phyloP scores from a whole-genome alignment of 2,113 vertebrate genomes.

The Melanocharis versteri region DNA sequence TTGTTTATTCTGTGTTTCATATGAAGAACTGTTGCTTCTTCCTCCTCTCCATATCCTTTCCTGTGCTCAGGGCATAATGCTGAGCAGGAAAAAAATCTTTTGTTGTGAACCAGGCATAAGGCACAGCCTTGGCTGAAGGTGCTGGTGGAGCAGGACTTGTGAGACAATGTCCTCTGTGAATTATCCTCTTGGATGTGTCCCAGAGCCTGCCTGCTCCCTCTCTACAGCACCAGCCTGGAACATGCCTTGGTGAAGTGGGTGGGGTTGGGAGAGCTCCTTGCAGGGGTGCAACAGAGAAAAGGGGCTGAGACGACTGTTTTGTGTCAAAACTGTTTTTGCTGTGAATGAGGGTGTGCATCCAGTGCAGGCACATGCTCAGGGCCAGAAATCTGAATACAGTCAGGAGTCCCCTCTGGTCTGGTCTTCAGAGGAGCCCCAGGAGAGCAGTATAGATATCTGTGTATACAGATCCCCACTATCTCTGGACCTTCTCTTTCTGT shows the following conservation, averaged over 20 bases:
- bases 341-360: not conserved
- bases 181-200: not conserved
- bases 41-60: not conserved
- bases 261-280: not conserved
- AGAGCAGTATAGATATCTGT: not conserved
- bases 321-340: not conserved
- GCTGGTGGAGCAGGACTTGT: not conserved
- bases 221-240: not conserved
- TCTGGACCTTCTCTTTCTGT: not conserved
- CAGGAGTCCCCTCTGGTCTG: not conserved
- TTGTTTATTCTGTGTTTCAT: not conserved
- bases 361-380: not conserved
- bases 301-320: not conserved
- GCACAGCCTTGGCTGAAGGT: not conserved
- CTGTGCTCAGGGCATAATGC: not conserved
- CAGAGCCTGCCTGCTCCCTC: not conserved
- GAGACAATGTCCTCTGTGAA: not conserved
- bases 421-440: not conserved
- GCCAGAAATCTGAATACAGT: not conserved
- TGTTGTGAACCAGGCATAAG: not conserved
- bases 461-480: not conserved
- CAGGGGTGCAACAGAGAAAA: not conserved
- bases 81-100: not conserved
- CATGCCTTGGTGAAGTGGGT: fast-evolving
- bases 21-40: not conserved